phyloP scores from a whole-genome alignment of 2,113 vertebrate genomes.

The Psittacus erithacus region DNA sequence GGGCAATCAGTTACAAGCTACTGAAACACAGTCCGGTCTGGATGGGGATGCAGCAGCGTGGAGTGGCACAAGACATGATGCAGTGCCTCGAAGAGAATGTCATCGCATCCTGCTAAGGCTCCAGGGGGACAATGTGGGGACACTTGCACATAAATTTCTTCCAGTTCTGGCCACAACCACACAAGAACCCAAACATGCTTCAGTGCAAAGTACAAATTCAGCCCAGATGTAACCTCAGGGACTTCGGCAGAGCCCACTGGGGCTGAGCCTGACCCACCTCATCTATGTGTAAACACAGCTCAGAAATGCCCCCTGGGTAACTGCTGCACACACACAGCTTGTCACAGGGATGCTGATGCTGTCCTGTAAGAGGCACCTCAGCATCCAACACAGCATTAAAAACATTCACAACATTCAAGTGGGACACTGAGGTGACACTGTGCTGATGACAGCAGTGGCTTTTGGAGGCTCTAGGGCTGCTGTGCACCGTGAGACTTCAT shows the following conservation, averaged over 20 bases:
- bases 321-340: not conserved
- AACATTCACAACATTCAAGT: not conserved
- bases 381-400: not conserved
- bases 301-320: not conserved
- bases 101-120: not conserved
- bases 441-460: not conserved
- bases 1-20: not conserved
- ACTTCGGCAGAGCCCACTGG: not conserved
- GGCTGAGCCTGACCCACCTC: not conserved
- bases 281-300: not conserved
- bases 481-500: not conserved
- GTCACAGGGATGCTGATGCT: not conserved
- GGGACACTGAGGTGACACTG: not conserved
- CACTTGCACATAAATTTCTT: not conserved
- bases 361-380: not conserved
- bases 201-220: not conserved
- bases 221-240: not conserved
- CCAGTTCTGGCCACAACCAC: not conserved
- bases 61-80: not conserved
- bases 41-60: not conserved
- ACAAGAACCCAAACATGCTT: not conserved
- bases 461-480: not conserved
- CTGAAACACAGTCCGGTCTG: not conserved
- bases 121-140: not conserved
- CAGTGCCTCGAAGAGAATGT: not conserved